Evolutionary conservation across 2,113 vertebrate genomes (phyloP).

Genomic region (Azemiops feae): DNA sequence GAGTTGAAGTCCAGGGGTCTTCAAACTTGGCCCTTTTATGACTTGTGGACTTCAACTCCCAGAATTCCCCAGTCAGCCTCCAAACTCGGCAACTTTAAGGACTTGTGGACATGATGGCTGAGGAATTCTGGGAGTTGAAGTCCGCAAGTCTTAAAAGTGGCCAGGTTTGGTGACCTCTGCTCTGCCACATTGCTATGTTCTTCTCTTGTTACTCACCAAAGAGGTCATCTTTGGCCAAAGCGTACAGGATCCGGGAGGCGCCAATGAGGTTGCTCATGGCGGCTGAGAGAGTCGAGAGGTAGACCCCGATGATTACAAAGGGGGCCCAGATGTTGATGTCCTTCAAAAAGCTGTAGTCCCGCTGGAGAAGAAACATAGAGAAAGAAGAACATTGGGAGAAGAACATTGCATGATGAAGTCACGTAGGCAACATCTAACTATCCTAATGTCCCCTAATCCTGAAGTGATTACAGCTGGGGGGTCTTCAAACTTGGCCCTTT

Average conservation of each 20-base stretch:
- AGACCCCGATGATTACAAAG: conserved; percentile 83
- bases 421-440: neutral
- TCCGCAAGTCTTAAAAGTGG: neutral
- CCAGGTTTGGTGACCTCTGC: neutral
- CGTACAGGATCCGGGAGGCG: conserved; percentile 86
- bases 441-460: neutral
- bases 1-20: no score
- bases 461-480: neutral
- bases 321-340: conserved; percentile 86
- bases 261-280: conserved; percentile 91
- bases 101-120: neutral
- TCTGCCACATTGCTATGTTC: neutral
- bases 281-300: conserved; percentile 83
- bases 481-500: no score
- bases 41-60: no score
- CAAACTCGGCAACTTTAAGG: no score
- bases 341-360: conserved; percentile 83
- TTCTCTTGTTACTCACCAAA: conserved; percentile 76
- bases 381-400: neutral
- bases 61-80: no score
- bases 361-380: conserved; percentile 79
- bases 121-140: neutral
- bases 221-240: conserved; percentile 84
- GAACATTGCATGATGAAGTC: neutral
- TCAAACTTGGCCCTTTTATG: no score